Base-by-base conservation (phyloP, 1,140 invertebrate species). In the Hyphantria cunea region DNA sequence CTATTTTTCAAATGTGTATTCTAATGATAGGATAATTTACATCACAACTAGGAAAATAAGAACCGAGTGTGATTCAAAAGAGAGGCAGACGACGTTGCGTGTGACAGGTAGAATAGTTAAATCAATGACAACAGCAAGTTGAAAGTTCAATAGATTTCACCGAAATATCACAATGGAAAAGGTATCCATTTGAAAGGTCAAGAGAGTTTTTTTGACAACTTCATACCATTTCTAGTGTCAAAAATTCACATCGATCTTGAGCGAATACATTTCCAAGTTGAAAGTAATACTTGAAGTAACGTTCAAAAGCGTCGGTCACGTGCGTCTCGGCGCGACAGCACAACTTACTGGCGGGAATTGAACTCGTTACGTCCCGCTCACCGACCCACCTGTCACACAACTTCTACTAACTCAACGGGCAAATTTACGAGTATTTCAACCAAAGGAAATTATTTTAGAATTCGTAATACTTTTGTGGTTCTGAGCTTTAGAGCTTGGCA, bases 331-430 rank as follows among this genome's bases (percentile, higher is more conserved):
- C 6, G 42, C 42, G 42, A 44, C 34, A 37, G 34, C 3, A 37
- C 34, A 37, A 37, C 34, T 37, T 37, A 37, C 34, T 37, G 34
- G 34, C 34, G 34, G 34, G 34, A 37, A 37, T 37, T 37, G 34
- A 37, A 37, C 34, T 37, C 8, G 34, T 37, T 37, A 37, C 34
- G 0, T 37, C 8, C 34, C 34, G 34, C 34, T 11, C 34, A 8
- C 34, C 8, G 34, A 37, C 34, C 34, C 34, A 37, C 34, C 34
- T 37, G 34, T 37, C 34, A 37, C 34, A 37, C 11, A 37, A 37
- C 34, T 37, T 37, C 34, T 7, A 37, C 34, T 11, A 37, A 7
- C 34, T 37, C 34, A 37, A 37, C 34, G 34, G 34, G 34, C 34
- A 37, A 37, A 37, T 37, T 37, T 37, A 37, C 34, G 34, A 37